A percentile compares a stretch with the other conserved stretches of the same genome.
phyloP scores from a whole-genome alignment of 2,797 vertebrate species.

The Thamnophis elegans region DNA sequence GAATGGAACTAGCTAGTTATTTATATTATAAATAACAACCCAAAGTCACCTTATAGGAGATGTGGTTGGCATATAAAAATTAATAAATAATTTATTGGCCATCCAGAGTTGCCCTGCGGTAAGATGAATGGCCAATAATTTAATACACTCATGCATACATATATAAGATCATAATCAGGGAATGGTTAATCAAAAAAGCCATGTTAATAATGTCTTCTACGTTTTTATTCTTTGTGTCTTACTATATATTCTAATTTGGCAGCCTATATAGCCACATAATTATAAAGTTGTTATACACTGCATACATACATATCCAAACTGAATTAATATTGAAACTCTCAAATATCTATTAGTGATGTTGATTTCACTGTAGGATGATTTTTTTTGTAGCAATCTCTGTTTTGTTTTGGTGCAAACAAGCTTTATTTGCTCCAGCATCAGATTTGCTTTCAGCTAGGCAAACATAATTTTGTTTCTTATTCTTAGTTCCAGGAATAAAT shows the following conservation, averaged over 20 bases:
- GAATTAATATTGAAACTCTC: conserved; percentile 9
- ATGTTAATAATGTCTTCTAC: not conserved
- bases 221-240: conserved; percentile 9
- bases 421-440: conserved; percentile 51
- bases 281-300: conserved; percentile 34
- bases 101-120: not conserved
- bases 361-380: conserved; percentile 46
- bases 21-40: not conserved
- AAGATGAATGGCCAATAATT: not conserved
- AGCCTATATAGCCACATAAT: not conserved
- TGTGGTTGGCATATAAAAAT: not conserved
- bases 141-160: not conserved
- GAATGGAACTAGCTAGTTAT: not conserved
- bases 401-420: conserved; percentile 66
- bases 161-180: not conserved
- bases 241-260: not conserved
- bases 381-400: conserved; percentile 58
- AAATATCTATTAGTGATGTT: conserved; percentile 48
- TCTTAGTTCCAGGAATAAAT: conserved; percentile 60
- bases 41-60: not conserved
- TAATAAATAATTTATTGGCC: not conserved
- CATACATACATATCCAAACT: conserved; percentile 38
- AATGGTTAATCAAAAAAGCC: not conserved
- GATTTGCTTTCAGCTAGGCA: conserved; percentile 65
- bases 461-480: conserved; percentile 62